These are phyloP conservation scores for Caenorhabditis tropicalis DNA, from an alignment of 1,140 invertebrate species.

Conservation along the genomic window DNA sequence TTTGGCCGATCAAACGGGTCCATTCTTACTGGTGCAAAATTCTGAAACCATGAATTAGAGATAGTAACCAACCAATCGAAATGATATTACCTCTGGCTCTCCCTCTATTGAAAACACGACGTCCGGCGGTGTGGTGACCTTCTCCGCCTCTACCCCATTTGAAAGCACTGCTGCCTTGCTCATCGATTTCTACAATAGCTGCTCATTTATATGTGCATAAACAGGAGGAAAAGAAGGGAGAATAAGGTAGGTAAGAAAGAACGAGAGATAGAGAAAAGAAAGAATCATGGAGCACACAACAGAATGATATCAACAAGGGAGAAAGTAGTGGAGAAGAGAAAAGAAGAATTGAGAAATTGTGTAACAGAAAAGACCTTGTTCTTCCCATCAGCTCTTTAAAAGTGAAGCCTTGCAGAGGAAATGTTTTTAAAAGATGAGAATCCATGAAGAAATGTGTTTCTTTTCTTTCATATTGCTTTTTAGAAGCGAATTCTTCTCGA, in stretches of 20 bases:
- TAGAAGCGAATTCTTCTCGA: too few species aligned
- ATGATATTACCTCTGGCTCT: background rate
- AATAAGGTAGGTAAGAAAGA: background rate
- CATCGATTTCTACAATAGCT: slow-evolving; percentile 26
- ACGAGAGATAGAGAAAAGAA: background rate
- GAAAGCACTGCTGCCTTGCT: background rate
- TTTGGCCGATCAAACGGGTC: slow-evolving; percentile 9
- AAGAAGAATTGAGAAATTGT: background rate
- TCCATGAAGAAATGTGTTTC: background rate
- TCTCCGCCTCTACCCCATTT: background rate
- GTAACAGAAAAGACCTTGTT: background rate
- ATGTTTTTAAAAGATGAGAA: background rate
- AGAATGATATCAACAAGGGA: background rate
- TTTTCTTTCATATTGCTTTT: too few species aligned
- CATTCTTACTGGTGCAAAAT: background rate
- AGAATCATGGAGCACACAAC: slow-evolving; percentile 23
- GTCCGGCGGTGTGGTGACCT: background rate
- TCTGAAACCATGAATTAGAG: background rate
- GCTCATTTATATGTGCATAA: background rate
- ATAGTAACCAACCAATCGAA: background rate
- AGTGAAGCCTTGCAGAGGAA: background rate
- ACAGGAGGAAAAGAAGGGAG: background rate
- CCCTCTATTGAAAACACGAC: background rate
- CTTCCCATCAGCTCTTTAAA: background rate
- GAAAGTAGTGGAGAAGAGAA: background rate